Evolutionary conservation across 2,888 invertebrate genomes (phyloP), one percentile per base, ranked within the genome.

Genomic region (Hecatera dysodea): DNA sequence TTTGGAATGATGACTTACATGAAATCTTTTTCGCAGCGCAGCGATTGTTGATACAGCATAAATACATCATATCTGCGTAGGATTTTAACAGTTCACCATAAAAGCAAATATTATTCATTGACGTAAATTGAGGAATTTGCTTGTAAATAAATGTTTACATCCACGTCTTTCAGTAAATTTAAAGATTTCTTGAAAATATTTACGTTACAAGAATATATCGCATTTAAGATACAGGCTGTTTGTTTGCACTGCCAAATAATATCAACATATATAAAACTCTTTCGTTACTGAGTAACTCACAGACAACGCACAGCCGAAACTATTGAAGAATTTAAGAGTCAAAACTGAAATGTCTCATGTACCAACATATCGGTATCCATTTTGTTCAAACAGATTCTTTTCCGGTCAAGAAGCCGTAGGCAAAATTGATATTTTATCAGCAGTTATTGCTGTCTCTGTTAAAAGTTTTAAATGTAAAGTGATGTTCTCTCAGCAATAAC

Each of bases 111-210:
- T 36, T 27, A 59, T 42, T 61, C 46, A 69, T 61, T 75, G 75
- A 76, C 80, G 75, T 24, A 48, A 53, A 50, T 33, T 33, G 12
- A 62, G 36, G 61, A 62, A 59, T 74, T 61, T 5, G 11, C 9
- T 42, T 57, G 56, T 39, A 72, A 27, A 50, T 39, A 72, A 36
- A 72, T 78, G 57, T 48, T 11, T 50, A 27, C 12, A 17, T 19
- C 1, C 19, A 55, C 50, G 55, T 64, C 57, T 76, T 50, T 63
- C 53, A 72, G 48, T 59, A 42, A 80, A 64, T 22, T 39, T 52
- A 22, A 15, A 61, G 53, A 33, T 79, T 60, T 46, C 50, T 6
- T 44, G 0, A 55, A 80, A 80, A 80, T 68, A 65, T 78, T 78
- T 78, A 75, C 27, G 12, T 69, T 73, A 50, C 46, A 55, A 29